Conservation (phyloP, 2,797 vertebrate species). For the Sitta carolinensis region DNA sequence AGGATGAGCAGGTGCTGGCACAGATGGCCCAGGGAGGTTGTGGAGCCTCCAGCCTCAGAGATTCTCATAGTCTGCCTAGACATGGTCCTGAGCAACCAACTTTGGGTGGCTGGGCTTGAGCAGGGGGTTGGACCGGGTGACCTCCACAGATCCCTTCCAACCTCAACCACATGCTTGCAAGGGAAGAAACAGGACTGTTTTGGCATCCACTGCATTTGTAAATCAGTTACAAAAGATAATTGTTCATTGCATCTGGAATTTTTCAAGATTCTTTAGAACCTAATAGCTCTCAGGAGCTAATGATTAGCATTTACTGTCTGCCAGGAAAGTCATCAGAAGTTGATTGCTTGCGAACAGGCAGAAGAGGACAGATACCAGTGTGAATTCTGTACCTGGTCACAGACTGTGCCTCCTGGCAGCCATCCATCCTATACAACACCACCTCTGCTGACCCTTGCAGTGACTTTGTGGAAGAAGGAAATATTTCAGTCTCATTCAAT, state of each 20-base stretch:
- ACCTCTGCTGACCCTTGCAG: neutral
- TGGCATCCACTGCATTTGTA: neutral
- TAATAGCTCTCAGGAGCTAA: neutral
- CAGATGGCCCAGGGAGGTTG: neutral
- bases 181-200: neutral
- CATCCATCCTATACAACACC: neutral
- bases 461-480: neutral
- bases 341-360: neutral
- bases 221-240: neutral
- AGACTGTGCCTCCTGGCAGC: neutral
- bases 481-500: neutral
- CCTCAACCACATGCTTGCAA: neutral
- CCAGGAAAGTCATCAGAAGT: neutral
- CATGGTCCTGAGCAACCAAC: fast-evolving
- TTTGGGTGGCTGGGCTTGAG: neutral
- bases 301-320: neutral
- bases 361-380: neutral
- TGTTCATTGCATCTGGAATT: neutral
- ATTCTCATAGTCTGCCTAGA: neutral
- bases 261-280: neutral
- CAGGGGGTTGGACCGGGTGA: neutral
- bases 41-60: neutral
- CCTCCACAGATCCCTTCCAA: neutral
- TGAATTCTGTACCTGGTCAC: neutral
- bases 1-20: neutral